Base-by-base conservation (phyloP, 1,140 invertebrate genomes). In the Diorhabda carinulata region DNA sequence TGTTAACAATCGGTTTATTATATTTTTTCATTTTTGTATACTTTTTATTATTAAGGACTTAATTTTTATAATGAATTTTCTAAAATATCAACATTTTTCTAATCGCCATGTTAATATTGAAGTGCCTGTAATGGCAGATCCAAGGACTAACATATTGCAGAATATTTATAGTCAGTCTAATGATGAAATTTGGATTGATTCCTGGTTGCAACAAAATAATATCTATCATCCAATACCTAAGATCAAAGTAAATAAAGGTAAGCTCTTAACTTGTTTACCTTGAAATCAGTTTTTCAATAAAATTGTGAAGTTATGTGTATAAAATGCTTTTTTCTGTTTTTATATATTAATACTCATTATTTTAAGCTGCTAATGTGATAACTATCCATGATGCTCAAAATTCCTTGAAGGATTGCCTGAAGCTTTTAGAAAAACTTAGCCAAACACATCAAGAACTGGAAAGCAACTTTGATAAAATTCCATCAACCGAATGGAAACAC, bases 401-500 rank as follows among this genome's bases (percentile, higher is more conserved):
- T n/a, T 73, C 72, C 2, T 63, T 81, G 43, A 74, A 72, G 57
- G 75, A 76, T 44, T 78, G 78, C 61, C 57, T 78, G 0, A 61
- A 61, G 8, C 69, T 80, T 25, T 60, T 78, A 10, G 80, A 84
- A 43, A 78, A 84, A 67, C 73, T 89, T 9, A 81, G 83, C 70
- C 72, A 68, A 47, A 76, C 83, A 72, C 80, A 82, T 61, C 73
- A 81, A 57, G 72, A 81, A 10, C 72, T 89, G 47, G 80, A 78
- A 68, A 71, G 78, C 52, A 82, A 86, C 62, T 73, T 83, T 10
- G 72, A 80, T 70, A 77, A 73, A 25, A 77, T 86, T 62, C 78
- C 83, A 0, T 81, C 84, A 43, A 72, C 76, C 9, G 83, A 88
- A 70, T 89, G 87, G 88, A 80, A 80, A 57, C 71, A 79, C 57